These are phyloP conservation scores for Parnassius glacialis DNA, from an alignment of 2,888 invertebrate species.

Conservation along the genomic window DNA sequence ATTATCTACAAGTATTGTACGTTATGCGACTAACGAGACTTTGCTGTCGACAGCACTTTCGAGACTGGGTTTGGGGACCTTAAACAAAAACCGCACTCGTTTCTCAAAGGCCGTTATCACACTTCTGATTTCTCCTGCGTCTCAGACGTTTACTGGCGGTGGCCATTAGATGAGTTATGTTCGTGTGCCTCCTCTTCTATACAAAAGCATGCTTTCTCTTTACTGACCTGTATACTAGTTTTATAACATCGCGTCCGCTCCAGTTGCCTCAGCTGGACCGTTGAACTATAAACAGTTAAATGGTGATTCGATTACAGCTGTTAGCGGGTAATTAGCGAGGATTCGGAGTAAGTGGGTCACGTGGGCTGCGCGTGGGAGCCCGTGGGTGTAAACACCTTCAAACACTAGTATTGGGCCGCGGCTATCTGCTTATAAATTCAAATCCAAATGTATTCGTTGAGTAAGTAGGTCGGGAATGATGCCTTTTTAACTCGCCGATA, in stretches of 20 bases:
- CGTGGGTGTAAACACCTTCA: slow-evolving; percentile 30
- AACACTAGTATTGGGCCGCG: slow-evolving; percentile 19
- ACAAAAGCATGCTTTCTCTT: not conserved
- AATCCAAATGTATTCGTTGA: not conserved
- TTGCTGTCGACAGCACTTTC: no score
- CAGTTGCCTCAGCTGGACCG: slow-evolving; percentile 32
- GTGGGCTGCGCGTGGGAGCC: slow-evolving; percentile 36
- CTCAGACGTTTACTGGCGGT: no score
- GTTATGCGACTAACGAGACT: no score
- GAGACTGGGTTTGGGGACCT: no score
- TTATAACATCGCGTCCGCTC: slow-evolving; percentile 31
- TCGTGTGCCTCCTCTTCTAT: no score
- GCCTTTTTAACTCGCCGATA: no score
- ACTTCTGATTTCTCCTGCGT: no score
- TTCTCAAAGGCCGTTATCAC: no score
- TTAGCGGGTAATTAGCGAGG: slow-evolving; percentile 34
- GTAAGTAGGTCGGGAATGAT: not conserved
- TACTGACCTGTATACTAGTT: not conserved
- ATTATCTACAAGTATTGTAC: no score
- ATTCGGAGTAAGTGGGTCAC: slow-evolving; percentile 33
- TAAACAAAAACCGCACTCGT: no score
- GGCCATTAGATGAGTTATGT: no score
- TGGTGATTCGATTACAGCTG: slow-evolving; percentile 32
- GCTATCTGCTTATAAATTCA: slow-evolving; percentile 1
- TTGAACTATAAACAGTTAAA: slow-evolving; percentile 30